These are phyloP conservation scores for Congeria kusceri DNA, from an alignment of 2,888 invertebrate genomes.

Conservation along the genomic window DNA sequence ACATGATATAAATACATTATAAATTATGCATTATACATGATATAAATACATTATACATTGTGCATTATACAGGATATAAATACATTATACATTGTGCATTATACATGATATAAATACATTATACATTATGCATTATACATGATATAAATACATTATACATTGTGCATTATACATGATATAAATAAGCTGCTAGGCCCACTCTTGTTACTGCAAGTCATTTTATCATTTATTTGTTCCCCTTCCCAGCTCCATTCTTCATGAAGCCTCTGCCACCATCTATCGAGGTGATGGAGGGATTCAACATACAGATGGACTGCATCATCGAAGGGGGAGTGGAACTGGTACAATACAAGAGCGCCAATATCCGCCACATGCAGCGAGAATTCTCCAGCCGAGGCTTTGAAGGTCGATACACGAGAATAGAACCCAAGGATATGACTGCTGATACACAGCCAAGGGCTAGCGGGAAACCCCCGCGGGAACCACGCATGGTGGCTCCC, in stretches of 20 bases:
- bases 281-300: slow-evolving; percentile 81
- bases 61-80: too few species aligned
- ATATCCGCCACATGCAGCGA: slow-evolving; percentile 65
- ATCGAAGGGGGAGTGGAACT: slow-evolving; percentile 88
- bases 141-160: too few species aligned
- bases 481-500: slow-evolving; percentile 48
- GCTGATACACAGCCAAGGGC: slow-evolving; percentile 11
- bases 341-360: slow-evolving; percentile 71
- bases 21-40: too few species aligned
- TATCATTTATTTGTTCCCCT: background rate
- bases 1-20: too few species aligned
- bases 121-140: too few species aligned
- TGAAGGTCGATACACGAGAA: slow-evolving; percentile 75
- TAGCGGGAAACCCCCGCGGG: slow-evolving; percentile 11
- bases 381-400: slow-evolving; percentile 72
- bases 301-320: slow-evolving; percentile 88
- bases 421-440: slow-evolving; percentile 58
- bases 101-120: too few species aligned
- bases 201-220: background rate
- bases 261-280: slow-evolving; percentile 79
- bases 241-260: slow-evolving; percentile 82
- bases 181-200: too few species aligned
- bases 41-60: too few species aligned
- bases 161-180: too few species aligned
- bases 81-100: too few species aligned